phyloP scores from a whole-genome alignment of 2,113 vertebrate genomes.

The Taxidea taxus region DNA sequence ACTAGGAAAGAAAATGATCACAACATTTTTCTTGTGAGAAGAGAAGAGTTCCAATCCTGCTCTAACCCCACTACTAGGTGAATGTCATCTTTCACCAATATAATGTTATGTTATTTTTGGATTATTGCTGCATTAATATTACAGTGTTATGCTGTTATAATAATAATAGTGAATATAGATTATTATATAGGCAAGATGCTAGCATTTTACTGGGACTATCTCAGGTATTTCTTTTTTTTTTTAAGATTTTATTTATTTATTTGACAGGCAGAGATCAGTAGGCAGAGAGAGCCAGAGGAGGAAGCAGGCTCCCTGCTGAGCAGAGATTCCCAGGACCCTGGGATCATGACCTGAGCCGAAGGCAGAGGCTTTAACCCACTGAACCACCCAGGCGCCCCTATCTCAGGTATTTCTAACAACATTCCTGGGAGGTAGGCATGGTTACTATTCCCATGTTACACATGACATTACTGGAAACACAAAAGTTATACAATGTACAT shows the following conservation, averaged over 20 bases:
- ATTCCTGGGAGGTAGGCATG: not conserved
- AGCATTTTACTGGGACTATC: not conserved
- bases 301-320: too few relatives aligned
- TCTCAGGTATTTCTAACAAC: not conserved
- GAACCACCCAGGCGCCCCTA: too few relatives aligned
- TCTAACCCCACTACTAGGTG: not conserved
- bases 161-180: too few relatives aligned
- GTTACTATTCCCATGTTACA: not conserved
- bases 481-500: not conserved
- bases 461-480: not conserved
- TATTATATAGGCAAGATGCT: not conserved
- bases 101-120: not conserved
- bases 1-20: not conserved
- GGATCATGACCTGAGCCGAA: too few relatives aligned
- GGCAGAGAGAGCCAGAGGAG: too few relatives aligned
- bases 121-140: not conserved
- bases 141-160: not conserved
- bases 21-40: not conserved
- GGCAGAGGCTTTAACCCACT: too few relatives aligned
- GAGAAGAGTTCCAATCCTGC: not conserved
- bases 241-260: too few relatives aligned
- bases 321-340: too few relatives aligned
- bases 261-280: too few relatives aligned
- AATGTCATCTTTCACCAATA: not conserved
- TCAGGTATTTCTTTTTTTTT: not conserved